Conservation (phyloP, 1,140 invertebrate genomes). For the Elymnias hypermnestra region DNA sequence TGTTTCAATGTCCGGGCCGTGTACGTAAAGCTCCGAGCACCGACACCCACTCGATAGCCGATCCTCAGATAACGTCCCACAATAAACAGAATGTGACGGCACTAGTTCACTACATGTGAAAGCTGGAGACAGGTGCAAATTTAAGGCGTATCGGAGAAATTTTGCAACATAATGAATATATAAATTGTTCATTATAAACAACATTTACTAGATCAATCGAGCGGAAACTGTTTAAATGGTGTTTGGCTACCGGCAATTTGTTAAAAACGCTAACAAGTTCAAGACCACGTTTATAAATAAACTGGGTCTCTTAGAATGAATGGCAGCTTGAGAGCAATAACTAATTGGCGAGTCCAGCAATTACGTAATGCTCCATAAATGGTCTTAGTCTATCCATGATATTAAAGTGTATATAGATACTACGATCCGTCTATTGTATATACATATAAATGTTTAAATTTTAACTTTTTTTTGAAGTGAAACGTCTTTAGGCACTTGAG, state of each 20-base stretch:
- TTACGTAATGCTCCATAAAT: constrained; percentile 45
- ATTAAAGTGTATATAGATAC: background rate
- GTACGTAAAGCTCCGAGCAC: constrained; percentile 19
- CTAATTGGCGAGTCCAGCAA: constrained; percentile 36
- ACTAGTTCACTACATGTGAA: constrained; percentile 48
- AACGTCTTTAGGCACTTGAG: no score
- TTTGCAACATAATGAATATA: constrained; percentile 31
- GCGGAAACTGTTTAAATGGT: constrained; percentile 31
- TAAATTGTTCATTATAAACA: constrained; percentile 11
- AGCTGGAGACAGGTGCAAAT: constrained; percentile 51
- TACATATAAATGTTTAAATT: background rate
- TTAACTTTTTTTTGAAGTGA: no score
- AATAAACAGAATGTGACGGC: constrained; percentile 36
- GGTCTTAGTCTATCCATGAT: constrained; percentile 28
- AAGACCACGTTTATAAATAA: constrained; percentile 46
- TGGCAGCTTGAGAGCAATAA: constrained; percentile 30
- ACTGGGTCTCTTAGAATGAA: constrained; percentile 29
- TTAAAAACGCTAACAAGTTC: constrained; percentile 50
- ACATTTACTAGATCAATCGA: constrained; percentile 16
- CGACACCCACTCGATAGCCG: constrained; percentile 27
- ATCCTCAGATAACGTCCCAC: constrained; percentile 45
- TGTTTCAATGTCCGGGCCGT: constrained; percentile 12
- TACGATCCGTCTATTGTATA: background rate
- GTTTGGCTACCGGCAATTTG: constrained; percentile 36
- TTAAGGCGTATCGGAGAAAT: constrained; percentile 46